Base-by-base conservation (phyloP, 2,888 invertebrate genomes). In the Drosophila setosimentum region DNA sequence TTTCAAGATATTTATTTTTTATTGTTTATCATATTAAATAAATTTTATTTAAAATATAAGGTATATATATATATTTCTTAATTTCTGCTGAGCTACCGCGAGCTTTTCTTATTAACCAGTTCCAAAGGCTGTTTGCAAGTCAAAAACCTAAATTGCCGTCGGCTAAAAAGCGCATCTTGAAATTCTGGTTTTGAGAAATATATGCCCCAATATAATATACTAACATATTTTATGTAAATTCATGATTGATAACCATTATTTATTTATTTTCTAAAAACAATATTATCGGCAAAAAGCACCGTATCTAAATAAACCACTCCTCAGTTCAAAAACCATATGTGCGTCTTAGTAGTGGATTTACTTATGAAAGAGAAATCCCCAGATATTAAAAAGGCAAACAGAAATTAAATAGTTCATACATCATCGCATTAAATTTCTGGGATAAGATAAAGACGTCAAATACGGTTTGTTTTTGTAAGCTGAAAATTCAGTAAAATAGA, bases 361-460 rank as follows among this genome's bases (percentile, higher is more conserved):
- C 48, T 58, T 58, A 33, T 61, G 66, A 29, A 30, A 73, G 53
- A 53, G 60, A 71, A 66, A 66, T 68, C 57, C 18, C 10, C 32
- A 42, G 54, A 60, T 72, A 60, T 63, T 60, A 53, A 64, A 72
- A 59, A 40, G 62, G 59, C 64, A 35, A 49, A 35, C 30, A 63
- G 54, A 76, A 86, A 80, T 89, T 82, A 76, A 81, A 87, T 84
- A 84, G 86, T 92, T 91, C 91, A 91, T 91, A 91, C 92, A 92
- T 91, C 91, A 91, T 91, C 91, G 92, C 92, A 87, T 92, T 89
- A 85, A 91, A 88, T 89, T 85, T 87, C 54, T 77, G 82, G 92
- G 92, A 91, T 91, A 92, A 91, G 92, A 92, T 91, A 91, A 91
- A 80, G 82, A 80, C 81, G 80, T 87, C 85, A 87, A 78, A 87